Evolutionary conservation across 2,797 vertebrate genomes (phyloP), one percentile per base, ranked within the genome.

Genomic region (Rallus crepitans): DNA sequence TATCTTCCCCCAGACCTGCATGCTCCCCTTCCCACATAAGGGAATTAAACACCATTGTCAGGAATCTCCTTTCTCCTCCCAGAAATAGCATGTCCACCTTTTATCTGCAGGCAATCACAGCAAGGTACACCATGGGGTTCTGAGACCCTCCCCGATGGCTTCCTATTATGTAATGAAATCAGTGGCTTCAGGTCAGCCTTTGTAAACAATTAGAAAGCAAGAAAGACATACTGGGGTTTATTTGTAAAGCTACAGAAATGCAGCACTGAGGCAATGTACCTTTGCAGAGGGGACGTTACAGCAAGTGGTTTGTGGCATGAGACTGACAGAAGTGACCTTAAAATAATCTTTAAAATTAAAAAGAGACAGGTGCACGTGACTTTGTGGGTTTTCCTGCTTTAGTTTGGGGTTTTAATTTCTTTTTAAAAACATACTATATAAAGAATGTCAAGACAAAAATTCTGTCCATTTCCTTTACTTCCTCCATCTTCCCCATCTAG

Each of bases 321-420:
- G 65, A 70, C 27, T 66, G 33, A 40, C 57, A 80, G 30, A 92
- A 37, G 60, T 28, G 6, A 86, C 42, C 20, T 82, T 60, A 89
- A 77, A 90, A 88, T 56, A 65, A 80, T 57, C 30, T 76, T 76
- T 69, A 52, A 33, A 88, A 71, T 85, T 78, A 75, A 93, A 89
- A 95, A 79, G 18, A 76, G n/a, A 69, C 1, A 3, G 13, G 13
- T 37, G 17, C 25, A 35, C 2, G 13, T 63, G 52, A 84, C 42
- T 61, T 53, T 19, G 52, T n/a, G 33, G 68, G 78, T 66, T 55
- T 60, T 87, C 95, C 57, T 63, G 52, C 15, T 84, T 63, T 35
- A 40, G 39, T 73, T 69, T 27, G 42, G 9, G 14, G 53, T 40
- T 82, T 56, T 45, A 52, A 75, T 88, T 92, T 69, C 50, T 65